Evolutionary conservation across 2,797 vertebrate species (phyloP).

Genomic region (Channallabes apus): DNA sequence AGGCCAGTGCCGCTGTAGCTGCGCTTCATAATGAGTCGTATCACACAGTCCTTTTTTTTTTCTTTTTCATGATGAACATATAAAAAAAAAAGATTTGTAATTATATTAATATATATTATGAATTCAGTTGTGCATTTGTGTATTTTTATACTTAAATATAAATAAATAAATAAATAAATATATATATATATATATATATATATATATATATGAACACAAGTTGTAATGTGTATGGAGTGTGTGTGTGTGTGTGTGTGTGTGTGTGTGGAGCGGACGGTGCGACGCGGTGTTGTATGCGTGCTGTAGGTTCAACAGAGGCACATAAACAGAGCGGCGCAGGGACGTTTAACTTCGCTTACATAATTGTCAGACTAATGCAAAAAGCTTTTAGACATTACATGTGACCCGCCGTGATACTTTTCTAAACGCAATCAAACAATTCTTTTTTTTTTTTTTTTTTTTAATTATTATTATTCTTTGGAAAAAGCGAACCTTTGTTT

Average conservation of each 20-base stretch:
- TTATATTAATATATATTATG: too few relatives aligned
- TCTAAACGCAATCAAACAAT: slow-evolving; percentile 82
- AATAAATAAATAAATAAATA: too few relatives aligned
- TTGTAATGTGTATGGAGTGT: too few relatives aligned
- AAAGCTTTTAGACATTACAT: slow-evolving; percentile 84
- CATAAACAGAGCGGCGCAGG: slow-evolving; percentile 76
- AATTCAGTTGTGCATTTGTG: too few relatives aligned
- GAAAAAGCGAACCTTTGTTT: slow-evolving; percentile 82
- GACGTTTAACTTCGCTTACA: slow-evolving; percentile 82
- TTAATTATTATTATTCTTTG: slow-evolving; percentile 76
- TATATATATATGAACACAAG: background rate
- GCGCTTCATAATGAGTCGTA: too few relatives aligned
- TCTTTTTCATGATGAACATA: too few relatives aligned
- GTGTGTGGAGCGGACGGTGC: background rate
- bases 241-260: background rate
- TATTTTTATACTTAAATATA: too few relatives aligned
- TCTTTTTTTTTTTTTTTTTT: slow-evolving; percentile 66
- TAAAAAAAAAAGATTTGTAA: too few relatives aligned
- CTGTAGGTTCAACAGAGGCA: slow-evolving; percentile 55
- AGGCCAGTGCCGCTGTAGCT: too few relatives aligned
- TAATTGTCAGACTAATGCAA: slow-evolving; percentile 80
- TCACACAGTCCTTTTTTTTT: too few relatives aligned
- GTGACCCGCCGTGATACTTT: slow-evolving; percentile 85
- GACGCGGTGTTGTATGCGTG: too few relatives aligned
- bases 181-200: too few relatives aligned